Percentiles rank a stretch among this genome's conserved stretches.
Evolutionary conservation across 2,888 invertebrate genomes (phyloP).

Genomic region (Pammene aurita): DNA sequence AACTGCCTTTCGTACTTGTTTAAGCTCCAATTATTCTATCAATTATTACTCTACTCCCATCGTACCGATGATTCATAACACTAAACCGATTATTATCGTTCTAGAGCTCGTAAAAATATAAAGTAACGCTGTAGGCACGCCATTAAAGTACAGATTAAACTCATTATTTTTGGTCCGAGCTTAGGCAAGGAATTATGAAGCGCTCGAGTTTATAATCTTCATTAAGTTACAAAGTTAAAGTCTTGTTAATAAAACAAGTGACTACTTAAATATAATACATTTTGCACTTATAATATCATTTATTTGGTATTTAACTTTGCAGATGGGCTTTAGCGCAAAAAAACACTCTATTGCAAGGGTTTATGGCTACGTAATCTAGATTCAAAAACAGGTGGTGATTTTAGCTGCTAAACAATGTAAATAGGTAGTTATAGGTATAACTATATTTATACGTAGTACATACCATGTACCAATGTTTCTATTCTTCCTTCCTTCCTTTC

Average conservation of each 20-base stretch:
- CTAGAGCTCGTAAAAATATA: conserved; percentile 36
- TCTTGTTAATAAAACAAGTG: conserved; percentile 2
- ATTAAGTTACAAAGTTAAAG: conserved; percentile 38
- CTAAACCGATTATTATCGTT: conserved; percentile 29
- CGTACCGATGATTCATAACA: conserved; percentile 31
- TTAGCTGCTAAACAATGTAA: too few species aligned
- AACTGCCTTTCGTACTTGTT: conserved; percentile 16
- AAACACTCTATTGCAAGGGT: too few species aligned
- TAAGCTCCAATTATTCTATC: conserved; percentile 34
- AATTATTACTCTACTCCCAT: conserved; percentile 22
- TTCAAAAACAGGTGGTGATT: too few species aligned
- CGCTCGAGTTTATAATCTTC: conserved; percentile 24
- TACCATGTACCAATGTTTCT: too few species aligned
- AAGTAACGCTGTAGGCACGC: conserved; percentile 31
- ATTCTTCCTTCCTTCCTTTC: too few species aligned
- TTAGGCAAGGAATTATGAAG: conserved; percentile 10
- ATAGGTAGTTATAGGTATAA: too few species aligned
- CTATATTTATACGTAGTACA: too few species aligned
- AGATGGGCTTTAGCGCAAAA: too few species aligned
- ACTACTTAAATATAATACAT: neutral
- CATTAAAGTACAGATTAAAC: conserved; percentile 37
- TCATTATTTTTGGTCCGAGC: conserved; percentile 36
- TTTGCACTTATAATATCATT: neutral
- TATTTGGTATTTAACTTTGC: neutral
- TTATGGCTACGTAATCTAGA: too few species aligned